Evolutionary conservation across 2,888 invertebrate genomes (phyloP), one percentile per base, ranked within the genome.

Genomic region (Cataglyphis livida): DNA sequence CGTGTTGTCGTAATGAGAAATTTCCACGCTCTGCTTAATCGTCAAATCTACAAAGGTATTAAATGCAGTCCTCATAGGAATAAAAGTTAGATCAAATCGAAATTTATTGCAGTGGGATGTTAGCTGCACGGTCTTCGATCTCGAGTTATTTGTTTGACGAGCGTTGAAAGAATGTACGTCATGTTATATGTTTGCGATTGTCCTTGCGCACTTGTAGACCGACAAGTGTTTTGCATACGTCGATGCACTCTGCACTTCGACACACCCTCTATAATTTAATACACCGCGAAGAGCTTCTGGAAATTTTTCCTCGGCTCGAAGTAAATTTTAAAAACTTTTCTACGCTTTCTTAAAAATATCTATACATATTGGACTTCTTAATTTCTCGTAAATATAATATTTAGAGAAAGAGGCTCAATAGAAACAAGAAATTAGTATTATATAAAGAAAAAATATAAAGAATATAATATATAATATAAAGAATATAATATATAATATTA

Each of bases 81-180:
- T 12, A 57, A 35, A 12, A 25, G 61, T 59, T 68, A 25, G 78
- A 84, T 75, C 65, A 70, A 84, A 88, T 88, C 70, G 87, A 89
- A 85, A 88, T 88, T 86, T 81, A 86, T 88, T 78, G 81, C 70
- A 73, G 57, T 28, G 38, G 57, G 41, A 65, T 44, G 81, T 76
- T 66, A 78, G 41, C 62, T 38, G 68, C 62, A 75, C 68, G 21
- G 48, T 78, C 71, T 82, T 85, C 82, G 79, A 54, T 88, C 84
- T 88, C 81, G 76, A 82, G 64, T 85, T 88, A 86, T 82, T 76
- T 83, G 82, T 88, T 88, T 81, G 84, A 83, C 81, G 48, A 88
- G 54, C 54, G 35, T 62, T 38, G 51, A 83, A 86, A 88, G 83
- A 83, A 84, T 83, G 71, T 65, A 61, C 76, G 82, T 44, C 38